Base-by-base conservation (phyloP, 2,113 vertebrate species). In the Bolborhynchus lineola region DNA sequence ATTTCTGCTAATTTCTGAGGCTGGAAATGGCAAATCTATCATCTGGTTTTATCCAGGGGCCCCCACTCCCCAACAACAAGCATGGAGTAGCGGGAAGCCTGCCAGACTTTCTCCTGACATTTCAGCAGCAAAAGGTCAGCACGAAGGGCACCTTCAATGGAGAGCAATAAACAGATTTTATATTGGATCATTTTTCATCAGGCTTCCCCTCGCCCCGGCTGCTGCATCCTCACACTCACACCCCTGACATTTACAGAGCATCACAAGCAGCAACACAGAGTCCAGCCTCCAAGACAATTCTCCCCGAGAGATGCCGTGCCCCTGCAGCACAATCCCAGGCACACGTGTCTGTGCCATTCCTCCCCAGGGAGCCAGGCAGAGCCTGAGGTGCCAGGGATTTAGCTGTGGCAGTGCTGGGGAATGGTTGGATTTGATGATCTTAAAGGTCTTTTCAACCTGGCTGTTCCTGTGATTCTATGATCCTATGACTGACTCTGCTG, bases 31-130 rank as follows among this genome's bases (percentile, higher is more conserved):
- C 91, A 96, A 94, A 96, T 94, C 89, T 46, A 94, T 93, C 69
- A 71, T 72, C 57, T 67, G 89, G 13, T 88, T 82, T 81, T 80
- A 84, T 2, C 68, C 50, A 50, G 77, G 55, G 85, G 78, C 44
- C 44, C 47, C 13, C 0, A 1, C 92, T 95, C 44, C 53, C 86
- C 88, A 90, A 59, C 72, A 65, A 42, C 62, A 70, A 67, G 44
- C 7, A 0, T 31, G 1, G 42, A 74, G 75, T 20, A 75, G 74
- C 1, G 2, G 82, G 87, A 95, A 97, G 64, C 76, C 76, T 95
- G 77, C 82, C 93, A 93, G 75, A 80, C 76, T 52, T 97, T 78
- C 92, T 95, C 86, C 93, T 97, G 97, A 97, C 97, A 97, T 97
- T 97, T 97, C 17, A 2, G 83, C 95, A 84, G 94, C 92, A 92